Evolutionary conservation across 2,888 invertebrate species (phyloP).

Genomic region (Synanthedon tipuliformis): DNA sequence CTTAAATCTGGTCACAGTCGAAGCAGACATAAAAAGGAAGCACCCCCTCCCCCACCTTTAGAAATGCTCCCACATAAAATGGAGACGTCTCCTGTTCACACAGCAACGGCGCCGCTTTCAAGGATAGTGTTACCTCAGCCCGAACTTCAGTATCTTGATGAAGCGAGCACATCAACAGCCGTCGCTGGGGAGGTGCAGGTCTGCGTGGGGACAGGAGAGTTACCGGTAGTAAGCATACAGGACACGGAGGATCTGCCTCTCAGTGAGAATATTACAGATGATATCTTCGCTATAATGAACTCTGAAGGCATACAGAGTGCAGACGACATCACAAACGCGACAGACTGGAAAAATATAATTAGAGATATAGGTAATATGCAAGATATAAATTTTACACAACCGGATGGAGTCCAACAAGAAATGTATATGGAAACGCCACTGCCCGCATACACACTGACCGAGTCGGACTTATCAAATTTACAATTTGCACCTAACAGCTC

Average conservation of each 20-base stretch:
- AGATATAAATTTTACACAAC: slow-evolving; percentile 55
- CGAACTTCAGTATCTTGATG: slow-evolving; percentile 48
- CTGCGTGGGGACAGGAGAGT: slow-evolving; percentile 55
- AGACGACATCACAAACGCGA: slow-evolving; percentile 57
- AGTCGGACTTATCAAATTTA: slow-evolving; percentile 40
- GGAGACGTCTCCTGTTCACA: slow-evolving; percentile 44
- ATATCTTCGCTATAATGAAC: slow-evolving; percentile 64
- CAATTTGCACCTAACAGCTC: slow-evolving; percentile 49
- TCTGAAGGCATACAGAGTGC: slow-evolving; percentile 64
- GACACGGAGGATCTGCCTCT: slow-evolving; percentile 61
- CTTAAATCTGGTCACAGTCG: slow-evolving; percentile 36
- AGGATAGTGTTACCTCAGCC: slow-evolving; percentile 53
- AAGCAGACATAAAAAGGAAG: slow-evolving; percentile 55
- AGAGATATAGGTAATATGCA: slow-evolving; percentile 62
- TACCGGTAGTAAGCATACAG: slow-evolving; percentile 65
- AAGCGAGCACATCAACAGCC: slow-evolving; percentile 37
- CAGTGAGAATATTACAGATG: slow-evolving; percentile 59
- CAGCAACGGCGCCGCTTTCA: slow-evolving; percentile 47
- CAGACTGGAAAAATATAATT: slow-evolving; percentile 65
- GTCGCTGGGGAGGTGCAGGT: slow-evolving; percentile 53
- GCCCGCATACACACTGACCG: slow-evolving; percentile 37
- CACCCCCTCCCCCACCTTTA: slow-evolving; percentile 37
- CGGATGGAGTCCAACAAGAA: slow-evolving; percentile 41
- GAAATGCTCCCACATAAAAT: slow-evolving; percentile 43
- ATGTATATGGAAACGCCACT: slow-evolving; percentile 42